Base-by-base conservation (phyloP, 2,113 vertebrate species). In the Scatophagus argus region DNA sequence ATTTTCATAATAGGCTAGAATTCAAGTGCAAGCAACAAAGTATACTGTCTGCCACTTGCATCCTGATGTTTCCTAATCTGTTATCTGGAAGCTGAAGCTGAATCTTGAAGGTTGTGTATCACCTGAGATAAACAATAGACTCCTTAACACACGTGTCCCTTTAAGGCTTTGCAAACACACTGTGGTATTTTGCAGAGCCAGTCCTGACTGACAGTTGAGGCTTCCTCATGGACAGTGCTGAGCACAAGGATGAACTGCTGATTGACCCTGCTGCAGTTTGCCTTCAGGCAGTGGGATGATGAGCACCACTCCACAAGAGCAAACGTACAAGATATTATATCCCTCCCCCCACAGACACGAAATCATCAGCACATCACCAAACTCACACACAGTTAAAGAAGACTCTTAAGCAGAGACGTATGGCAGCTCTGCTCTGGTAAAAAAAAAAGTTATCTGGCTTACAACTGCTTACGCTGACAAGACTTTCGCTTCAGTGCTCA, bases 201-300 rank as follows among this genome's bases (percentile, higher is more conserved):
- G 4, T 19, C 3, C 27, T 34, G 55, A 52, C 56, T 68, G 71
- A 71, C 76, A 70, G 77, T 29, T 56, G 29, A 43, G 21, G 19
- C 55, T 25, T 74, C 43, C 62, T 39, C 46, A 3, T 19, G 52
- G 27, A 60, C 56, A 3, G 46, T 54, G 41, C 17, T 10, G 51
- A 54, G 46, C 23, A n/a, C 16, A 23, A 62, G 5, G 38, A 71
- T 29, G 31, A 65, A 32, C 43, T 32, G 12, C 23, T 65, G 64
- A 77, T 7, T 67, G 64, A 56, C 60, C 44, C 63, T 17, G 52
- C 54, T 51, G 43, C 74, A 63, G 60, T 71, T 65, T 61, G 74
- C 73, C 85, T 73, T 23, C 52, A 55, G 68, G 77, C 77, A 13
- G 6, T 8, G 6, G 32, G 38, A 66, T 79, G 76, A 79, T 32